Percentiles rank a stretch among this genome's conserved stretches.
Evolutionary conservation across 1,140 invertebrate genomes (phyloP).

Genomic region (Drosophila repletoides): DNA sequence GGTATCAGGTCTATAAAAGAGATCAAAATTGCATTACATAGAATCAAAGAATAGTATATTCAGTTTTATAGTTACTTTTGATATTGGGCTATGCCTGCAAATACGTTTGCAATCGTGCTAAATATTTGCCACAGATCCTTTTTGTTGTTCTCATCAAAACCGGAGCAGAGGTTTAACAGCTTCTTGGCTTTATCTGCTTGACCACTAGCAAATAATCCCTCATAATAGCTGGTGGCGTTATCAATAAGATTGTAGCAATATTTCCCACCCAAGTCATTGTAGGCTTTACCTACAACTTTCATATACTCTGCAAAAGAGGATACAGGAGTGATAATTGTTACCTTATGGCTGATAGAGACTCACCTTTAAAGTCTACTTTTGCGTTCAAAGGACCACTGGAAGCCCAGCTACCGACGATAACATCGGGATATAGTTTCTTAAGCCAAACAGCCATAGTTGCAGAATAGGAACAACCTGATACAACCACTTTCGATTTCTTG

Average conservation of each 20-base stretch:
- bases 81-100: conserved; percentile 70
- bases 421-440: conserved; percentile 89
- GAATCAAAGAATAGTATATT: no score
- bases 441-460: conserved; percentile 90
- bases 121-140: conserved; percentile 73
- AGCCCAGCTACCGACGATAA: conserved; percentile 86
- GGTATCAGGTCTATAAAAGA: conserved; percentile 34
- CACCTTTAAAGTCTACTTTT: conserved; percentile 86
- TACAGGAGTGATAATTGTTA: neutral
- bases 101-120: conserved; percentile 70
- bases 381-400: conserved; percentile 89
- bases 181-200: conserved; percentile 56
- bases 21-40: neutral
- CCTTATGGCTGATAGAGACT: neutral
- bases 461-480: conserved; percentile 93
- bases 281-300: conserved; percentile 57
- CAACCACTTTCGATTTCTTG: conserved; percentile 81
- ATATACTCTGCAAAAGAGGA: conserved; percentile 49
- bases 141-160: conserved; percentile 57
- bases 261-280: conserved; percentile 74
- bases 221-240: conserved; percentile 83
- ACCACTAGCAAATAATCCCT: conserved; percentile 67
- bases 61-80: conserved; percentile 55
- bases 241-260: conserved; percentile 83
- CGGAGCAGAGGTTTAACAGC: conserved; percentile 76